Base-by-base conservation (phyloP, 2,113 vertebrate species). In the Sturnus vulgaris region DNA sequence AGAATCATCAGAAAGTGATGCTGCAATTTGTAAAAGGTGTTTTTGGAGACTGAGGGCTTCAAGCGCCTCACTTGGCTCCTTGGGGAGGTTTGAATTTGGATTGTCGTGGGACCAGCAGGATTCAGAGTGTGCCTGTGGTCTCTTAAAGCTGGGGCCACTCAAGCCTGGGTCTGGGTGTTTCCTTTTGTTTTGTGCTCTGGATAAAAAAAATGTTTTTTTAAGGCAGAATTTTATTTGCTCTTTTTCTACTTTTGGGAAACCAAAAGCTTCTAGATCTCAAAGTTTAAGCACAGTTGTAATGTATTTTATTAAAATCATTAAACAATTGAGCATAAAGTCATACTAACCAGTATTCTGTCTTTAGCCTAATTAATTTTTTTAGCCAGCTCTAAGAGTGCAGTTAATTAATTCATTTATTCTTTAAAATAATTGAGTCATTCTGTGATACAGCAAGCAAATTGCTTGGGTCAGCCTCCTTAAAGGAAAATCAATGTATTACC, bases 101-200 rank as follows among this genome's bases (percentile, higher is more conserved):
- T 11, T 47, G 19, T 44, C 0, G 1, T 25, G 49, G 24, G 21
- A 44, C 6, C 31, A 17, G 9, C 7, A 47, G 47, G 13, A 15
- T 30, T 85, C 20, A 30, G 65, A 44, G 2, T 44, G 10, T 44
- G 33, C 24, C 16, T 61, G 57, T 2, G 0, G 0, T 17, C 77
- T 47, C 9, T 18, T 27, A 31, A 75, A 28, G 16, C 16, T 68
- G 30, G 4, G 23, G 11, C 2, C 16, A 12, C 46, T 42, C 1
- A 1, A 44, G 30, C 4, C 5, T 80, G 35, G 10, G 2, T 28
- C 22, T 5, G 44, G 12, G 17, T 1, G 0, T 68, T 71, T 55
- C 39, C 39, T 85, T 46, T 30, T 11, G 11, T 57, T 65, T 57
- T 65, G 30, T 55, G 31, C 21, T 23, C 35, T 66, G 15, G 19